Evolutionary conservation across 1,140 invertebrate species (phyloP).

Genomic region (Charaxes varanes): DNA sequence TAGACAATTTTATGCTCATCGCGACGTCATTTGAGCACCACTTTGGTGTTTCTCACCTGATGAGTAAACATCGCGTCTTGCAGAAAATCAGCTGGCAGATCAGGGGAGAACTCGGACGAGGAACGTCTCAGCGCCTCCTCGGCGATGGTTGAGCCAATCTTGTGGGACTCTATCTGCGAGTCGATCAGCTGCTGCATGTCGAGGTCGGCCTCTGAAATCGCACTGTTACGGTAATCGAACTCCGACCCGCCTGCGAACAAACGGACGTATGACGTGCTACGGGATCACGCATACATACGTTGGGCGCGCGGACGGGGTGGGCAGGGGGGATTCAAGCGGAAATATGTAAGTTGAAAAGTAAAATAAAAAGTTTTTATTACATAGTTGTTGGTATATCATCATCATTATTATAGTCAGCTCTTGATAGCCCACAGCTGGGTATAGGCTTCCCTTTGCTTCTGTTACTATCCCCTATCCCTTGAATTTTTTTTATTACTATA

Average conservation of each 20-base stretch:
- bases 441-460: no score
- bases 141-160: constrained; percentile 86
- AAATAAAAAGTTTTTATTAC: no score
- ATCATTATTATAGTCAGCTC: no score
- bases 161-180: constrained; percentile 84
- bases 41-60: constrained; percentile 32
- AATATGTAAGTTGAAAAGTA: no score
- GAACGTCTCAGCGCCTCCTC: constrained; percentile 80
- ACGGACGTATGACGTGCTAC: constrained; percentile 6
- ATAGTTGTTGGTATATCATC: no score
- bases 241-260: constrained; percentile 12
- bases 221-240: constrained; percentile 9
- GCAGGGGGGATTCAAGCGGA: no score
- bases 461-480: no score
- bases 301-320: neutral
- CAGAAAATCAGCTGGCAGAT: constrained; percentile 43
- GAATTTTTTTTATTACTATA: no score
- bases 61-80: constrained; percentile 45
- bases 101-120: constrained; percentile 53
- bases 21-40: no score
- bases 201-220: constrained; percentile 59
- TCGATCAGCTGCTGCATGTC: constrained; percentile 82
- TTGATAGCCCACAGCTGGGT: no score
- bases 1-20: neutral
- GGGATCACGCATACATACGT: constrained; percentile 9